Conservation (phyloP, 2,888 invertebrate genomes). For the Mesochorus sp. region DNA sequence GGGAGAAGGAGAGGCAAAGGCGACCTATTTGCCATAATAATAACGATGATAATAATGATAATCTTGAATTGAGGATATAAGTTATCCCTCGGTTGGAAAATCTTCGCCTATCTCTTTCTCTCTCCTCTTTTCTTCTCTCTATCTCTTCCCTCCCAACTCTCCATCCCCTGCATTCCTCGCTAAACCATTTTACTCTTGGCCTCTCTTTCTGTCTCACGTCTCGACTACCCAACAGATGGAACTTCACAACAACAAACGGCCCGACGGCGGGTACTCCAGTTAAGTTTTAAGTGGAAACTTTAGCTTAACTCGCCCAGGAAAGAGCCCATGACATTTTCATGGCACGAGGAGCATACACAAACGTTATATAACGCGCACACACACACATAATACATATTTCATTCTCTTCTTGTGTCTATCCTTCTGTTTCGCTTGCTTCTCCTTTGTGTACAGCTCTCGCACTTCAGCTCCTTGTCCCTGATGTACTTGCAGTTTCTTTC, state of each 20-base stretch:
- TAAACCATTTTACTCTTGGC: constrained; percentile 12
- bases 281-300: constrained; percentile 64
- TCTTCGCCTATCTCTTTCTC: constrained; percentile 32
- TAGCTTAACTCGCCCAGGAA: constrained; percentile 56
- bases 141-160: constrained; percentile 14
- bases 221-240: constrained; percentile 56
- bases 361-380: not conserved
- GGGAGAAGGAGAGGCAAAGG: constrained; percentile 15
- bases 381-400: not conserved
- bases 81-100: constrained; percentile 44
- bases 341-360: constrained; percentile 27
- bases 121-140: constrained; percentile 1
- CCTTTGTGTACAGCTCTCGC: not conserved
- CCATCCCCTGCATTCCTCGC: no score
- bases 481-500: constrained; percentile 35
- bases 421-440: not conserved
- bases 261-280: constrained; percentile 56
- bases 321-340: constrained; percentile 61
- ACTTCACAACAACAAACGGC: constrained; percentile 62
- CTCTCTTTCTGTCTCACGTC: constrained; percentile 38
- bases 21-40: constrained; percentile 47
- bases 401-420: not conserved
- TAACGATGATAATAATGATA: constrained; percentile 60
- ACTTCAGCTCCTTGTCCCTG: not conserved
- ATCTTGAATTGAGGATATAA: constrained; percentile 55